A percentile compares a stretch with the other conserved stretches of the same genome.
These are phyloP conservation scores for Echeneis naucrates DNA, from an alignment of 2,797 vertebrate genomes.

Conservation along the genomic window DNA sequence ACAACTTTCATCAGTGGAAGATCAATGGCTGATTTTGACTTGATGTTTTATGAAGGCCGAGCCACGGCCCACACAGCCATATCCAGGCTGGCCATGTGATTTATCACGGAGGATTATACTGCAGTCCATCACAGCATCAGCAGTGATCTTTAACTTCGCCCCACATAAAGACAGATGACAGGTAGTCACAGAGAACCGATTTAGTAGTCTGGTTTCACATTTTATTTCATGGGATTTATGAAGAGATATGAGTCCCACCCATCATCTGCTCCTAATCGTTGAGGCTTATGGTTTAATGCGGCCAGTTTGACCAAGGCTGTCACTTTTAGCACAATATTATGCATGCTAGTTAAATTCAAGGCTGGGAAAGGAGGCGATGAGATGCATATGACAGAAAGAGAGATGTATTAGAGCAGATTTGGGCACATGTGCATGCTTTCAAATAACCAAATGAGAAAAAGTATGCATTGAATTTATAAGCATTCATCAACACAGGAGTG, in stretches of 20 bases:
- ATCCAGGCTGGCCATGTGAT: slow-evolving; percentile 52
- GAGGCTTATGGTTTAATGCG: slow-evolving; percentile 63
- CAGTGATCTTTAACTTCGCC: slow-evolving; percentile 67
- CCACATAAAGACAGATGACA: slow-evolving; percentile 64
- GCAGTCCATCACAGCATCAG: slow-evolving; percentile 64
- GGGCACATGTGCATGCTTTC: slow-evolving; percentile 1
- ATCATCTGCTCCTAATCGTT: slow-evolving; percentile 73
- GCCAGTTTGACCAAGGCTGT: slow-evolving; percentile 47
- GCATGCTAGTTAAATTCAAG: slow-evolving; percentile 48
- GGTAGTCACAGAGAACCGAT: slow-evolving; percentile 59
- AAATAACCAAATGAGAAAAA: slow-evolving; percentile 15
- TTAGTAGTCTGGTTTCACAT: slow-evolving; percentile 56
- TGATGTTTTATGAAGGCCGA: slow-evolving; percentile 57
- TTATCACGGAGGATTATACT: slow-evolving; percentile 57
- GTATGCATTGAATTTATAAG: slow-evolving; percentile 11
- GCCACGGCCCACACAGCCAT: slow-evolving; percentile 52
- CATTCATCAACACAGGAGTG: slow-evolving; percentile 31
- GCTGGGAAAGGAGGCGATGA: slow-evolving; percentile 46
- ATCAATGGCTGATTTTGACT: slow-evolving; percentile 60
- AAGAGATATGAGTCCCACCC: slow-evolving; percentile 55
- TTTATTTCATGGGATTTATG: slow-evolving; percentile 68
- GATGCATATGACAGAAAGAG: slow-evolving; percentile 25
- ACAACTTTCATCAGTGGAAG: slow-evolving; percentile 58
- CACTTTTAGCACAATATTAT: slow-evolving; percentile 54
- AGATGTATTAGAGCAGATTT: slow-evolving; percentile 15